phyloP scores from a whole-genome alignment of 2,888 invertebrate genomes.

The Drosophila anomelani region DNA sequence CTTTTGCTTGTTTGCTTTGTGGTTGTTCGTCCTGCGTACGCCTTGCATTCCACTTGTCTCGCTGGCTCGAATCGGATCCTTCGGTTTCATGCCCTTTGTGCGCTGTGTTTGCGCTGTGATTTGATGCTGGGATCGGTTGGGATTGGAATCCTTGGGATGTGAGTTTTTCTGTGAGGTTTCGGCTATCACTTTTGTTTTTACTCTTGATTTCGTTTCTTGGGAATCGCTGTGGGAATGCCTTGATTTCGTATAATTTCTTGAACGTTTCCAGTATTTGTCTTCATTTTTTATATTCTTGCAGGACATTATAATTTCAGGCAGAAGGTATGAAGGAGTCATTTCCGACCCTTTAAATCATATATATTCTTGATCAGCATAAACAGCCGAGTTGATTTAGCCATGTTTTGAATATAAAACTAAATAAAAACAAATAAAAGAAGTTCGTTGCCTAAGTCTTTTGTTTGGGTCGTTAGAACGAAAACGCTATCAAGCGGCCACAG shows the following conservation, averaged over 20 bases:
- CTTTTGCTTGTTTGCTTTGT: conserved; percentile 73
- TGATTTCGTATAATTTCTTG: conserved; percentile 21
- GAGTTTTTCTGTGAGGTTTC: conserved; percentile 52
- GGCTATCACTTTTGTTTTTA: conserved; percentile 76
- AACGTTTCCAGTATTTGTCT: conserved; percentile 1
- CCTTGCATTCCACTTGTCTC: conserved; percentile 74
- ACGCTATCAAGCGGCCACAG: too few relatives aligned
- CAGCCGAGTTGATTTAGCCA: neutral
- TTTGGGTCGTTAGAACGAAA: conserved; percentile 7
- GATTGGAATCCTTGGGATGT: conserved; percentile 30
- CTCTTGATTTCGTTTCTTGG: conserved; percentile 63
- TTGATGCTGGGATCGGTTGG: conserved; percentile 63
- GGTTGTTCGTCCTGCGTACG: conserved; percentile 49
- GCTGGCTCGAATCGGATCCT: conserved; percentile 50
- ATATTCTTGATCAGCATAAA: neutral
- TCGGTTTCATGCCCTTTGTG: conserved; percentile 40
- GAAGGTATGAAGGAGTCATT: neutral
- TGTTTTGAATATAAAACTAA: too few relatives aligned
- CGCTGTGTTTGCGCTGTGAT: conserved; percentile 73
- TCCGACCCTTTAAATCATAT: neutral
- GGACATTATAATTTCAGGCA: neutral
- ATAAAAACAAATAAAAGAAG: conserved; percentile 25
- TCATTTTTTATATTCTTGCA: neutral
- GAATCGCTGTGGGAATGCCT: conserved; percentile 51
- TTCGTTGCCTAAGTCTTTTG: conserved; percentile 76